A percentile compares a stretch with the other conserved stretches of the same genome.
phyloP scores from a whole-genome alignment of 2,888 invertebrate genomes.

The Boloria euphrosyne region DNA sequence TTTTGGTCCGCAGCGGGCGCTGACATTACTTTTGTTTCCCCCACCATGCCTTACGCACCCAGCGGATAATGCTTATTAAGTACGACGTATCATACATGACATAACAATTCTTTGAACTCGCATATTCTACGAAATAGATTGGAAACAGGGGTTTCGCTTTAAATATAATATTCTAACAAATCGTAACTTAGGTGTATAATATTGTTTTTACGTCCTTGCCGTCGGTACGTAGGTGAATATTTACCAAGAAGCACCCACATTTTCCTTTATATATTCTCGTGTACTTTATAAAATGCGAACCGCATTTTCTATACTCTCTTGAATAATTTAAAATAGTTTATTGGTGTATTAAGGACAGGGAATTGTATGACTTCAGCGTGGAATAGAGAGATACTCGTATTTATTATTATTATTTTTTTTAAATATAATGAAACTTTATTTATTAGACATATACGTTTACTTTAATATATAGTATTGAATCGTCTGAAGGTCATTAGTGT shows the following conservation, averaged over 20 bases:
- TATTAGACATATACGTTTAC: too few species aligned
- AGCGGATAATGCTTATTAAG: too few species aligned
- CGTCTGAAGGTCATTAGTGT: too few species aligned
- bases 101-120: not conserved
- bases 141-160: conserved; percentile 1
- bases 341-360: not conserved
- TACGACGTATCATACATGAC: not conserved
- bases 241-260: conserved; percentile 18
- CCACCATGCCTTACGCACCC: too few species aligned
- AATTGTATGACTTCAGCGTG: not conserved
- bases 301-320: conserved; percentile 11
- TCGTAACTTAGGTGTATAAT: conserved; percentile 1
- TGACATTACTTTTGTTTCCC: too few species aligned
- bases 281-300: conserved; percentile 19
- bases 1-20: too few species aligned
- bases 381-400: too few species aligned
- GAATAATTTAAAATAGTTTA: conserved; percentile 17
- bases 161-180: conserved; percentile 6
- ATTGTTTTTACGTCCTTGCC: conserved; percentile 4
- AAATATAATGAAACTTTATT: too few species aligned
- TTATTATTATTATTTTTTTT: too few species aligned
- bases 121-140: not conserved
- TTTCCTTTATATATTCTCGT: not conserved
- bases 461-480: too few species aligned
- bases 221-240: conserved; percentile 31